Evolutionary conservation across 2,797 vertebrate genomes (phyloP), one percentile per base, ranked within the genome.

Genomic region (Pangasius krempfi): DNA sequence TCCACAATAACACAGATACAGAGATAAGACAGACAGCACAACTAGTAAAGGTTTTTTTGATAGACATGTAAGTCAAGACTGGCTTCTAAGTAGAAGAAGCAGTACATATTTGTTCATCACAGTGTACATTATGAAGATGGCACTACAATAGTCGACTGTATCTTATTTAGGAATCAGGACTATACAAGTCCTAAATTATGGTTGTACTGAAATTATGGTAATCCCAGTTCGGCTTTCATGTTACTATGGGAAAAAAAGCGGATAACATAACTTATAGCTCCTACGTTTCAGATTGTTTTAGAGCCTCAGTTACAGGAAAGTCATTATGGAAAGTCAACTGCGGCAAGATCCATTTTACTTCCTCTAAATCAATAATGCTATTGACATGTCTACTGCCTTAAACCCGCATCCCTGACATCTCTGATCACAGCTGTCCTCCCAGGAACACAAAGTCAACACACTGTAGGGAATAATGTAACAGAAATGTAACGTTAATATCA

Each of bases 281-380:
- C 6, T 27, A 50, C 1, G 0, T 52, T n/a, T n/a, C 3, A 18
- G n/a, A 52, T 16, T 52, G 13, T 52, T 10, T 27, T 40, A 73
- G 25, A 47, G 25, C 73, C 52, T 50, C 33, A 40, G 22, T 64
- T 83, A 60, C 58, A 16, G 27, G 5, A 64, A 82, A 30, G 50
- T 79, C 47, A 54, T 54, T 54, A 79, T 10, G 14, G n/a, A 5
- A 30, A 20, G 52, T 80, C 7, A 80, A 16, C 3, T 56, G 82
- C 50, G 56, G 82, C 25, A 78, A 84, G 58, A 78, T 56, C 72
- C 58, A 78, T 33, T 79, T 50, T 62, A 87, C 68, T 82, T 83
- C 66, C 54, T 22, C 50, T 12, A 14, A 87, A 87, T 87, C 79
- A 60, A 87, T 87, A 87, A 40, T 30, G 27, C 52, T 37, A 33